These are phyloP conservation scores for Phymatocera aterrima DNA, from an alignment of 2,888 invertebrate species.

Conservation along the genomic window DNA sequence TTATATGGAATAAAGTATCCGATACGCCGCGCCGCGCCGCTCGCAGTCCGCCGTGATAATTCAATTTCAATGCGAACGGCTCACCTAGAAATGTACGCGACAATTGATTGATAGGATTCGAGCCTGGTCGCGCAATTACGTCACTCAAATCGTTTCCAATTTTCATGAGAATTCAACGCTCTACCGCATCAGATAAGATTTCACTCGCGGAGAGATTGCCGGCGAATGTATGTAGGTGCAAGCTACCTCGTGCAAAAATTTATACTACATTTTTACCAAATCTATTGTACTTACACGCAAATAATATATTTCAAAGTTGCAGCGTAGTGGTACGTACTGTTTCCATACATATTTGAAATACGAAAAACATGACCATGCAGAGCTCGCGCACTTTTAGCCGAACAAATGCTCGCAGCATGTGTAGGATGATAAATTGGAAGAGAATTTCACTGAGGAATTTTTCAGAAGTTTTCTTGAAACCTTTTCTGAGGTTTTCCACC, in stretches of 20 bases:
- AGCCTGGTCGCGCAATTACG: background rate
- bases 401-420: background rate
- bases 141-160: background rate
- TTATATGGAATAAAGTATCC: conserved; percentile 32
- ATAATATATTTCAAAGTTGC: background rate
- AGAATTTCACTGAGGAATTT: conserved; percentile 3
- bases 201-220: background rate
- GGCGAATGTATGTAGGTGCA: background rate
- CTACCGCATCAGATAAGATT: background rate
- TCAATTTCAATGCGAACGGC: background rate
- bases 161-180: conserved; percentile 8
- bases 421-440: background rate
- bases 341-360: background rate
- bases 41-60: background rate
- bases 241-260: background rate
- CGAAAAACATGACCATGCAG: background rate
- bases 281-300: background rate
- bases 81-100: conserved; percentile 4
- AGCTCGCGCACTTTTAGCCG: background rate
- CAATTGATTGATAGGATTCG: conserved; percentile 16
- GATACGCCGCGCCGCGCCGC: background rate
- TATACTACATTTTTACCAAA: background rate
- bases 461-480: background rate
- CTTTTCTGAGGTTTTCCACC: conserved; percentile 18
- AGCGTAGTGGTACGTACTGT: no score